Conservation (phyloP, 2,888 invertebrate genomes). For the Podotricha telesiphe region DNA sequence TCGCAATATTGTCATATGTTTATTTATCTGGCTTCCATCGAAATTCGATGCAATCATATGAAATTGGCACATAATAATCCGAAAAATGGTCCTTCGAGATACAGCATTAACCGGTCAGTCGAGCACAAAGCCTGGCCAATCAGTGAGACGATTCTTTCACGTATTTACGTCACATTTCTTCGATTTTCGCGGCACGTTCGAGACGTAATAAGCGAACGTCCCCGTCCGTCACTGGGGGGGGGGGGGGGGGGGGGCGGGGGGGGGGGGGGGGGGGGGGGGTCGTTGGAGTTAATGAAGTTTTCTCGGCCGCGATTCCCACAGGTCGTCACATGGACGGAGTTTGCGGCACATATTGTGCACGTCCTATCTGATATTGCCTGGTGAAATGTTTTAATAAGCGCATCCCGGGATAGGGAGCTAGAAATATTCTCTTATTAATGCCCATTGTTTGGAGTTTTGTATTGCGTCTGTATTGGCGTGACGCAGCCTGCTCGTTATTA, state of each 20-base stretch:
- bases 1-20: slow-evolving; percentile 26
- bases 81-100: slow-evolving; percentile 65
- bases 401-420: slow-evolving; percentile 70
- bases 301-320: slow-evolving; percentile 82
- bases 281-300: slow-evolving; percentile 84
- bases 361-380: slow-evolving; percentile 78
- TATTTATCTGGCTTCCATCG: slow-evolving; percentile 40
- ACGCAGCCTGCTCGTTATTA: slow-evolving; percentile 47
- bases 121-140: slow-evolving; percentile 77
- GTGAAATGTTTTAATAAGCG: slow-evolving; percentile 83
- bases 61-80: slow-evolving; percentile 72
- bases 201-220: slow-evolving; percentile 80
- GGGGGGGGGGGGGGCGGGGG: slow-evolving; percentile 57
- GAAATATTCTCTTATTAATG: slow-evolving; percentile 77
- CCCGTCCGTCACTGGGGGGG: slow-evolving; percentile 65
- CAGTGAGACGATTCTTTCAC: slow-evolving; percentile 76
- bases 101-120: slow-evolving; percentile 79
- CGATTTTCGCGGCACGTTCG: slow-evolving; percentile 83
- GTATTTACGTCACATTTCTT: slow-evolving; percentile 83
- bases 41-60: slow-evolving; percentile 55
- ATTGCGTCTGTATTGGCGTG: slow-evolving; percentile 65
- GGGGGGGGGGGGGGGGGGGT: slow-evolving; percentile 57
- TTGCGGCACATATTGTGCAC: slow-evolving; percentile 81
- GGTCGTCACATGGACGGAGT: slow-evolving; percentile 82
- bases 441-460: slow-evolving; percentile 81